Evolutionary conservation across 2,113 vertebrate genomes (phyloP).

Genomic region (Myanophis thanlyinensis): DNA sequence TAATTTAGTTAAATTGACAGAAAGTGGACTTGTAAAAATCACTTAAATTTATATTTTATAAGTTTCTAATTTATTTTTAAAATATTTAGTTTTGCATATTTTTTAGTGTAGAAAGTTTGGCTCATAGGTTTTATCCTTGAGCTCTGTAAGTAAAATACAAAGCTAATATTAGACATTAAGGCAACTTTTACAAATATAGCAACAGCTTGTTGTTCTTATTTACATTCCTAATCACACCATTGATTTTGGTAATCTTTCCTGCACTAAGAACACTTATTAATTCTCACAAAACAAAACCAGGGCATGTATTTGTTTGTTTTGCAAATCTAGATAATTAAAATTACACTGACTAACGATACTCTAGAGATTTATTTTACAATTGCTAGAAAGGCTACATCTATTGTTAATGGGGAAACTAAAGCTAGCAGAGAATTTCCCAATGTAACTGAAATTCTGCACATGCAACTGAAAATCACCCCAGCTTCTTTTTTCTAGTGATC

Average conservation of each 20-base stretch:
- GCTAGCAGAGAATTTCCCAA: neutral
- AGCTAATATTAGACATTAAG: conserved; percentile 43
- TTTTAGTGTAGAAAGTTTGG: conserved; percentile 50
- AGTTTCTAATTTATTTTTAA: neutral
- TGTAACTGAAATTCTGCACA: conserved; percentile 3
- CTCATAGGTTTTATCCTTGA: conserved; percentile 50
- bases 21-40: neutral
- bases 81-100: conserved; percentile 52
- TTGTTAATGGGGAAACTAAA: conserved; percentile 25
- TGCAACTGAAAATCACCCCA: neutral
- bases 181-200: conserved; percentile 44
- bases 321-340: conserved; percentile 56
- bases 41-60: neutral
- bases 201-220: conserved; percentile 63
- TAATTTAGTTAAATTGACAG: neutral
- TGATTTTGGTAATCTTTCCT: conserved; percentile 70
- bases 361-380: neutral
- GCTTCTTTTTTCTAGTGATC: neutral
- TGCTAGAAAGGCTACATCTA: neutral
- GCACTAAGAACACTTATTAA: conserved; percentile 60
- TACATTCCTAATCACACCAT: conserved; percentile 66
- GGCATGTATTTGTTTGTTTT: conserved; percentile 15
- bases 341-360: conserved; percentile 54
- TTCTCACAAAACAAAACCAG: conserved; percentile 49
- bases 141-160: conserved; percentile 48